Evolutionary conservation across 1,140 invertebrate species (phyloP).

Genomic region (Euura lappo): DNA sequence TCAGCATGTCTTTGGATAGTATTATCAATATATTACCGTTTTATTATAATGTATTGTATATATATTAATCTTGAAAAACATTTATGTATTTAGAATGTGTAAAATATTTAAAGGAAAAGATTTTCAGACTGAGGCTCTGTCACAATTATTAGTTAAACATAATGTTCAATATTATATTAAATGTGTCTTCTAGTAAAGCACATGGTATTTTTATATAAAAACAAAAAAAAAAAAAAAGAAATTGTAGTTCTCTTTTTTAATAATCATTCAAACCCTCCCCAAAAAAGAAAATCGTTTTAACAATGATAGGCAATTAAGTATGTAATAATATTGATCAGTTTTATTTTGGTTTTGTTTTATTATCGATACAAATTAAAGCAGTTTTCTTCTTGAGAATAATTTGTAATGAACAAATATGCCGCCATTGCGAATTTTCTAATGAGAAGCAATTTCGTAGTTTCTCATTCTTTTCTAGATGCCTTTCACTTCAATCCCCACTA

Average conservation of each 20-base stretch:
- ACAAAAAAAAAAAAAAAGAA: not conserved
- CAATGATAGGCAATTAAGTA: too few species aligned
- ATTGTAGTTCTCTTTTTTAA: not conserved
- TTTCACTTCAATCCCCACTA: too few species aligned
- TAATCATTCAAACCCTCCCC: not conserved
- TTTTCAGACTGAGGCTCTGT: constrained; percentile 18
- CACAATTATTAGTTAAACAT: not conserved
- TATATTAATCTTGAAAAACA: not conserved
- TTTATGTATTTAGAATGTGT: not conserved
- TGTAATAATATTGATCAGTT: too few species aligned
- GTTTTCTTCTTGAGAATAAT: too few species aligned
- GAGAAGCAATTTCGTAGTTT: too few species aligned
- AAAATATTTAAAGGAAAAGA: not conserved
- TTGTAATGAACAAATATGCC: too few species aligned
- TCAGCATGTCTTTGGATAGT: not conserved
- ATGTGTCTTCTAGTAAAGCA: constrained; percentile 15
- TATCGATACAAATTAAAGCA: too few species aligned
- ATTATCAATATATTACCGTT: constrained; percentile 13
- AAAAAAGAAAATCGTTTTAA: too few species aligned
- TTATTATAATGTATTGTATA: not conserved
- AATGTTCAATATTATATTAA: constrained; percentile 15
- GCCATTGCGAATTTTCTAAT: too few species aligned
- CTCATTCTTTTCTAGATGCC: too few species aligned
- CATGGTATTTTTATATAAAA: constrained; percentile 17
- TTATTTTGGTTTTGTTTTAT: too few species aligned